These are phyloP conservation scores for Criorhina ranunculi DNA, from an alignment of 2,888 invertebrate species.

Conservation along the genomic window DNA sequence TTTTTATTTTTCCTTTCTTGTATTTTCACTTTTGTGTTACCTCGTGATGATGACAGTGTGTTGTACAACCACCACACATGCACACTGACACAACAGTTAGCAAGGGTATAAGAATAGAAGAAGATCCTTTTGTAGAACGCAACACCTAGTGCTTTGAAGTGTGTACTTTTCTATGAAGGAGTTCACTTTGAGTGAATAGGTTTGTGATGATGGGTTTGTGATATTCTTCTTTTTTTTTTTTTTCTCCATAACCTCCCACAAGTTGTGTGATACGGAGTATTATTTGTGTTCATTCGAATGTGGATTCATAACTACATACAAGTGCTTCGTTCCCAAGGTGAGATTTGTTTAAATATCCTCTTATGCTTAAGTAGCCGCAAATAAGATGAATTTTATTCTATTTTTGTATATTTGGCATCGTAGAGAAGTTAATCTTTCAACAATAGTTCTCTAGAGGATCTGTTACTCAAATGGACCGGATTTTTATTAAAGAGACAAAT, in stretches of 20 bases:
- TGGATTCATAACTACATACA: slow-evolving; percentile 24
- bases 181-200: slow-evolving; percentile 51
- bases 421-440: background rate
- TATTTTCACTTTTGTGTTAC: slow-evolving; percentile 11
- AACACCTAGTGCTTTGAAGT: slow-evolving; percentile 44
- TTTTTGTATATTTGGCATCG: background rate
- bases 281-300: slow-evolving; percentile 7
- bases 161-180: slow-evolving; percentile 43
- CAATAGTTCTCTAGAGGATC: background rate
- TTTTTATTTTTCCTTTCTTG: slow-evolving; percentile 3
- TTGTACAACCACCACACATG: slow-evolving; percentile 31
- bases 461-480: background rate
- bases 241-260: background rate
- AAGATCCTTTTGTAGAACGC: slow-evolving; percentile 32
- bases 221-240: slow-evolving; percentile 3
- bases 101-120: background rate
- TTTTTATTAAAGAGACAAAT: background rate
- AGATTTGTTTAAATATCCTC: slow-evolving; percentile 52
- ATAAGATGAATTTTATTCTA: slow-evolving; percentile 36
- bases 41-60: slow-evolving; percentile 9
- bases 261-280: background rate
- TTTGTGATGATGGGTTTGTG: slow-evolving; percentile 34
- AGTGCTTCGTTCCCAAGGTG: slow-evolving; percentile 35
- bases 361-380: slow-evolving; percentile 29
- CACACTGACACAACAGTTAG: background rate